These are phyloP conservation scores for Oceanodroma tethys DNA, from an alignment of 2,113 vertebrate genomes.

Conservation along the genomic window DNA sequence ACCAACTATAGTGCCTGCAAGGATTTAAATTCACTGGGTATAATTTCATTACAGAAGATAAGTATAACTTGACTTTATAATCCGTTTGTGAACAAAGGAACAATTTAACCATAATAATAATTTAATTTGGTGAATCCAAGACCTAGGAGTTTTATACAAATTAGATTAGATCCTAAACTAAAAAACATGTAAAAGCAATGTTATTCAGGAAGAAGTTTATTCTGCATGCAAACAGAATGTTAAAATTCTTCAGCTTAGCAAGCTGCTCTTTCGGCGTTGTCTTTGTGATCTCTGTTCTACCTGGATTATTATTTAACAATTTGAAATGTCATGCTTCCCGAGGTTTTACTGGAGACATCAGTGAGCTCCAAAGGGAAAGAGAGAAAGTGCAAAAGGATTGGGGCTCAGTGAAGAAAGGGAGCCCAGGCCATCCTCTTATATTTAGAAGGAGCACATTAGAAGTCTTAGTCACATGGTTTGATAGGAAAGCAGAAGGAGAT, in stretches of 20 bases:
- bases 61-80: not conserved
- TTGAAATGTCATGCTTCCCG: not conserved
- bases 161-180: not conserved
- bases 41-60: not conserved
- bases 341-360: not conserved
- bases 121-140: not conserved
- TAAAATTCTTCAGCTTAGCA: not conserved
- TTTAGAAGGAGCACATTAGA: not conserved
- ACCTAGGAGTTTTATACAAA: not conserved
- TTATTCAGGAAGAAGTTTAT: not conserved
- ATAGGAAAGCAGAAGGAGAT: not conserved
- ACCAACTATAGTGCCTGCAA: not conserved
- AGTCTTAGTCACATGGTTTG: not conserved
- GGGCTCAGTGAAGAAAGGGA: not conserved
- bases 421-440: not conserved
- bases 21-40: not conserved
- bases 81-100: not conserved
- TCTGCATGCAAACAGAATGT: not conserved
- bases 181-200: not conserved
- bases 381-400: fast-evolving
- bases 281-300: not conserved
- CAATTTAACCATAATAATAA: not conserved
- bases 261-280: not conserved
- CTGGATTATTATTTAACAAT: not conserved
- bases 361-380: not conserved